These are phyloP conservation scores for Lasius platythorax DNA, from an alignment of 2,888 invertebrate species.

Conservation along the genomic window DNA sequence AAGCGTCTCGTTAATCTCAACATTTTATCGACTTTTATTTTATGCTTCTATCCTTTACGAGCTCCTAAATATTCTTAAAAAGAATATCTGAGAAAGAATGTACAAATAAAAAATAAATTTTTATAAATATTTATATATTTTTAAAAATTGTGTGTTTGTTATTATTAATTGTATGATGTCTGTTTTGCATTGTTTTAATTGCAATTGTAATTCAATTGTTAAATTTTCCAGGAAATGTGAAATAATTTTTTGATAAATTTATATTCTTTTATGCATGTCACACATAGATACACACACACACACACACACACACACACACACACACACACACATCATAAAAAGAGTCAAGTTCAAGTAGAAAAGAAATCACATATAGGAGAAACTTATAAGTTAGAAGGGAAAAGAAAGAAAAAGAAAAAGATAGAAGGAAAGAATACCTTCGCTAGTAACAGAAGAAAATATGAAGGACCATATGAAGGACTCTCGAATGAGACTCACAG, in stretches of 20 bases:
- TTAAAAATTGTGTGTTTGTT: not conserved
- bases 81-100: not conserved
- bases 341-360: not conserved
- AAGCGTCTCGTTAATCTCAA: not conserved
- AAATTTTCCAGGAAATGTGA: not conserved
- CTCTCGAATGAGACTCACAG: not conserved
- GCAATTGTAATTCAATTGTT: not conserved
- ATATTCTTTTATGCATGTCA: not conserved
- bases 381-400: not conserved
- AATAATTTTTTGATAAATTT: not conserved
- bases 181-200: not conserved
- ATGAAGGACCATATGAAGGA: not conserved
- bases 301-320: no score
- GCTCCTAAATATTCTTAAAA: not conserved
- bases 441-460: not conserved
- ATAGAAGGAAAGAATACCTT: not conserved
- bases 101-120: not conserved
- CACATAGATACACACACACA: no score
- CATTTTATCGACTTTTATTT: not conserved
- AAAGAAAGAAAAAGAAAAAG: not conserved
- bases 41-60: not conserved
- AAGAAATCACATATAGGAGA: not conserved
- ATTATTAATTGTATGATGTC: not conserved
- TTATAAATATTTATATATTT: not conserved
- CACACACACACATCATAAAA: not conserved